These are phyloP conservation scores for Drosophila melanocephala DNA, from an alignment of 2,888 invertebrate genomes.

Conservation along the genomic window DNA sequence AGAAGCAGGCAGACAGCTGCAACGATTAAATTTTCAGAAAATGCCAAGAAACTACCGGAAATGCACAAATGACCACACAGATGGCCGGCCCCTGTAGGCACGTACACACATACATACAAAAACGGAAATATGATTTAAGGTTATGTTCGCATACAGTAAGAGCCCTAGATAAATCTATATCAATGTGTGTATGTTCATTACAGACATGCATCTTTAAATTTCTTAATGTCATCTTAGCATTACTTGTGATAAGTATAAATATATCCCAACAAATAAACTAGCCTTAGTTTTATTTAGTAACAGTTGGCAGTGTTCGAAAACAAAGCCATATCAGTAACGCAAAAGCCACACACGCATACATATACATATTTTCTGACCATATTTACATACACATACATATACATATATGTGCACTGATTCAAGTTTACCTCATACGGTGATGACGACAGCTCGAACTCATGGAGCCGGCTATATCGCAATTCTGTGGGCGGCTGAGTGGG, in stretches of 20 bases:
- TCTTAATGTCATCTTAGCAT: background rate
- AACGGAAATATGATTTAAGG: conserved; percentile 15
- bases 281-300: background rate
- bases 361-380: conserved; percentile 3
- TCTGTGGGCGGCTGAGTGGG: conserved; percentile 45
- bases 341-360: conserved; percentile 9
- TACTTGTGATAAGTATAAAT: background rate
- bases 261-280: background rate
- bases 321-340: conserved; percentile 3
- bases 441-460: conserved; percentile 33
- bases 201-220: background rate
- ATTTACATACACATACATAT: conserved; percentile 5
- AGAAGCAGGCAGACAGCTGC: conserved; percentile 55
- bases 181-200: background rate
- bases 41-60: conserved; percentile 40
- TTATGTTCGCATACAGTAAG: conserved; percentile 23
- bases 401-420: conserved; percentile 20
- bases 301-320: conserved; percentile 31
- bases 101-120: background rate
- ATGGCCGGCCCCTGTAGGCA: conserved; percentile 25
- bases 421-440: conserved; percentile 44
- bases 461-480: conserved; percentile 38
- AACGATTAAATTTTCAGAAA: conserved; percentile 51
- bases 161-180: background rate
- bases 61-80: conserved; percentile 51